A percentile compares a stretch with the other conserved stretches of the same genome.
Conservation (phyloP, 2,797 vertebrate species). For the Chaenodraco wilsoni region DNA sequence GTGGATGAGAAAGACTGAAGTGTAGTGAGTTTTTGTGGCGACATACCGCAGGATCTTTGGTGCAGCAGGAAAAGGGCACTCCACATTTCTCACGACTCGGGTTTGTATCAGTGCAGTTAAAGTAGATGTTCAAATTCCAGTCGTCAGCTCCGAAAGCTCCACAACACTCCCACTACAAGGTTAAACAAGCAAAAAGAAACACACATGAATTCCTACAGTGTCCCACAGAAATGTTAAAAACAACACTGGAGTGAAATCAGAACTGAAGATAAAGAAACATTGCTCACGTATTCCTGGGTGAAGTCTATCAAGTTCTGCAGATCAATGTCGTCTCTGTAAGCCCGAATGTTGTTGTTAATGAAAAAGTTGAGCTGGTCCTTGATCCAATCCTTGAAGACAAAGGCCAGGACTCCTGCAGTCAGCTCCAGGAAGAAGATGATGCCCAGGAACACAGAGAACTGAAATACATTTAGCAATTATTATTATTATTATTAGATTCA, state of each 20-base stretch:
- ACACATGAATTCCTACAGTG: background rate
- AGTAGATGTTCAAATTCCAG: slow-evolving; percentile 99
- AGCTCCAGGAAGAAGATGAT: slow-evolving; percentile 99
- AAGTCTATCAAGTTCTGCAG: slow-evolving; percentile 99
- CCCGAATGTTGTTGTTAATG: slow-evolving; percentile 99
- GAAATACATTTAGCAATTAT: slow-evolving; percentile 24
- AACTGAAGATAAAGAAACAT: background rate
- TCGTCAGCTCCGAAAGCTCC: slow-evolving; percentile 97
- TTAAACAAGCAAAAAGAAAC: slow-evolving; percentile 33
- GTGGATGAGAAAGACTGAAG: background rate
- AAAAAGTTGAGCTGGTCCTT: slow-evolving; percentile 99
- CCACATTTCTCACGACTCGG: slow-evolving; percentile 97
- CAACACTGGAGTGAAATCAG: slow-evolving; percentile 12
- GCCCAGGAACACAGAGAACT: slow-evolving; percentile 99
- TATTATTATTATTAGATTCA: background rate
- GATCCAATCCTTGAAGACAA: slow-evolving; percentile 99
- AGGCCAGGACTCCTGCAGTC: slow-evolving; percentile 96
- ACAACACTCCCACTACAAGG: slow-evolving; percentile 95
- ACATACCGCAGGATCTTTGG: slow-evolving; percentile 97
- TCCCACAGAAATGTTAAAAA: slow-evolving; percentile 19
- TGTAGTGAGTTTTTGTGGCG: background rate
- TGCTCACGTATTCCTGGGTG: slow-evolving; percentile 98
- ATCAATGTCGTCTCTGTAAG: slow-evolving; percentile 98
- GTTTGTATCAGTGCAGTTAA: slow-evolving; percentile 99
- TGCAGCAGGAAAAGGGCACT: slow-evolving; percentile 98